Evolutionary conservation across 1,140 invertebrate species (phyloP).

Genomic region (Leucophenga varia): DNA sequence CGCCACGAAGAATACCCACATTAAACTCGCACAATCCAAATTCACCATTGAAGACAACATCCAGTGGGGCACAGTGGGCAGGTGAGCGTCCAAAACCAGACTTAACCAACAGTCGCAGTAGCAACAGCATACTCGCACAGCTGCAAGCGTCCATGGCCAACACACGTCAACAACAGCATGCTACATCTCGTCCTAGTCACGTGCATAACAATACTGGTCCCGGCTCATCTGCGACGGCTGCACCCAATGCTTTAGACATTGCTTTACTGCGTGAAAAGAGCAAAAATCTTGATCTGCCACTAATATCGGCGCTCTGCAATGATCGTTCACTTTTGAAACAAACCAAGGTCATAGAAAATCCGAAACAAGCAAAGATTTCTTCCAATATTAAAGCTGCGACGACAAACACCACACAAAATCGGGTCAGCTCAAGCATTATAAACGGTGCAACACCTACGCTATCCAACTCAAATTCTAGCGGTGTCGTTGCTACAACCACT

Average conservation of each 20-base stretch:
- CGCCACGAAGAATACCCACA: conserved; percentile 40
- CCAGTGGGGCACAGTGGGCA: conserved; percentile 50
- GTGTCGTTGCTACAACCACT: not conserved
- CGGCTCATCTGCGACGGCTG: not conserved
- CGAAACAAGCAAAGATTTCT: conserved; percentile 61
- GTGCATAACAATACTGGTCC: too few species aligned
- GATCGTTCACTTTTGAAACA: conserved; percentile 82
- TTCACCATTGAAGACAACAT: conserved; percentile 44
- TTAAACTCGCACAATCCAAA: conserved; percentile 40
- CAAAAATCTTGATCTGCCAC: conserved; percentile 80
- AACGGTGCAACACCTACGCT: not conserved
- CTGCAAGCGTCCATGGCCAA: conserved; percentile 40
- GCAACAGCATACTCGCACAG: conserved; percentile 47
- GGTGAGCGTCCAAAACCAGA: conserved; percentile 43
- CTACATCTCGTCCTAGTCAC: too few species aligned
- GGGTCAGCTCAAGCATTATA: too few species aligned
- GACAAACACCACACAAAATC: not conserved
- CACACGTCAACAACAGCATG: conserved; percentile 6
- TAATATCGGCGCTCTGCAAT: conserved; percentile 87
- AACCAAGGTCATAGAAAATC: conserved; percentile 78
- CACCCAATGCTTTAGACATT: conserved; percentile 66
- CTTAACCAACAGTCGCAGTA: conserved; percentile 23
- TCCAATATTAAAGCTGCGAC: too few species aligned
- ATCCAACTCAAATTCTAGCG: not conserved
- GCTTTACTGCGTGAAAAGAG: conserved; percentile 81